A percentile compares a stretch with the other conserved stretches of the same genome.
Conservation (phyloP, 1,140 invertebrate species). For the Agraylea sexmaculata region DNA sequence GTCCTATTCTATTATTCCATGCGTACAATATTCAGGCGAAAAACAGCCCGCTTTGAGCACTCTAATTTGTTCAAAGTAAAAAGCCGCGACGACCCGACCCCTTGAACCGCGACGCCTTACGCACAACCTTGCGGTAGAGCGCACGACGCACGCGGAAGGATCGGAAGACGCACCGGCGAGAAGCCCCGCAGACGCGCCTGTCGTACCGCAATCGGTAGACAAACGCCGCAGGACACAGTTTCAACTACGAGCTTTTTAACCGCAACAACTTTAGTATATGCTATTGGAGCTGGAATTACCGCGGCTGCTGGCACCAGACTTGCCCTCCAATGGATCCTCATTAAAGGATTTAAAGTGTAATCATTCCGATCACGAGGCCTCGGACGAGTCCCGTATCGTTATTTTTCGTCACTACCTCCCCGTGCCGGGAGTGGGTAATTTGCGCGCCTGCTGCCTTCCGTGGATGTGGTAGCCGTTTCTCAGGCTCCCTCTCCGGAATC, state of each 20-base stretch:
- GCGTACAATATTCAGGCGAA: constrained; percentile 65
- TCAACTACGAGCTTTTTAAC: constrained; percentile 66
- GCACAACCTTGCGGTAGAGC: too few species aligned
- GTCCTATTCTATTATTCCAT: constrained; percentile 77
- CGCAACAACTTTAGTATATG: constrained; percentile 80
- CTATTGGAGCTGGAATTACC: constrained; percentile 86
- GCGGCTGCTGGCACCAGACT: constrained; percentile 84
- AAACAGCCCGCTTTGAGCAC: too few species aligned
- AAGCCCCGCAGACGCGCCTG: too few species aligned
- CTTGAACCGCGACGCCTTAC: too few species aligned
- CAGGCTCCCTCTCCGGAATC: constrained; percentile 69
- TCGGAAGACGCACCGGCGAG: too few species aligned
- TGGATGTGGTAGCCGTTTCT: constrained; percentile 88
- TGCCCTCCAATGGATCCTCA: constrained; percentile 82
- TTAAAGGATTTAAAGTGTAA: constrained; percentile 82
- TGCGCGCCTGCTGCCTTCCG: constrained; percentile 84
- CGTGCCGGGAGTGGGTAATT: constrained; percentile 75
- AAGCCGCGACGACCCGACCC: too few species aligned
- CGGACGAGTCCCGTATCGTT: constrained; percentile 74
- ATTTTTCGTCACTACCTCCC: constrained; percentile 80
- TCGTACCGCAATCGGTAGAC: too few species aligned
- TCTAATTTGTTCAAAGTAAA: too few species aligned
- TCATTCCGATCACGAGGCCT: constrained; percentile 80
- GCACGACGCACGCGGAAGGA: too few species aligned
- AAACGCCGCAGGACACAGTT: constrained; percentile 51